Conservation (phyloP, 2,113 vertebrate species). For the Triplophysa tibetana region DNA sequence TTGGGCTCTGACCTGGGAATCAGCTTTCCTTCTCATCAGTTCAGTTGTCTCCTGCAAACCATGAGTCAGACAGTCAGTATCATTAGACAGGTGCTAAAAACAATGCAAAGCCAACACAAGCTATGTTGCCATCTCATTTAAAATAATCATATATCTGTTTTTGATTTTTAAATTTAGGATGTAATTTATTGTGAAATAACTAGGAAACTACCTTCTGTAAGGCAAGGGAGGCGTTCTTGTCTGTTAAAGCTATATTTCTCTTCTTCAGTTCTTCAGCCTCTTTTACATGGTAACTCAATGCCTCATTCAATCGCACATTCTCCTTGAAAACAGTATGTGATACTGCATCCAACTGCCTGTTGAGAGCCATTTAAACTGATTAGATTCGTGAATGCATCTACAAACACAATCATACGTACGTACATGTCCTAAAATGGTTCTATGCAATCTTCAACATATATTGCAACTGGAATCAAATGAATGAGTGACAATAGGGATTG, state of each 20-base stretch:
- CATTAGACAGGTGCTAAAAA: not conserved
- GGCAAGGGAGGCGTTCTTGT: conserved; percentile 40
- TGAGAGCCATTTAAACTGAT: not conserved
- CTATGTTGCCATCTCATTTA: too few relatives aligned
- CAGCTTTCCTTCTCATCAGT: conserved; percentile 73
- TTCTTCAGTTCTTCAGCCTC: conserved; percentile 45
- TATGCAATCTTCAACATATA: conserved; percentile 16
- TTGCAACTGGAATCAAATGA: conserved; percentile 38
- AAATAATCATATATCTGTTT: too few relatives aligned
- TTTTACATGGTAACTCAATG: conserved; percentile 49
- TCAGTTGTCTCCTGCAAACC: conserved; percentile 76
- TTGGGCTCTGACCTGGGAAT: conserved; percentile 70
- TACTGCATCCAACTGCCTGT: conserved; percentile 79
- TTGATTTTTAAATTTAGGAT: too few relatives aligned
- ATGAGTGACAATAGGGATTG: not conserved
- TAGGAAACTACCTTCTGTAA: conserved; percentile 44
- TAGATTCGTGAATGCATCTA: not conserved
- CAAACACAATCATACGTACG: conserved; percentile 42
- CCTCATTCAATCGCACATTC: conserved; percentile 52
- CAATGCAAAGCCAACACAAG: too few relatives aligned
- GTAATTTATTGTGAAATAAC: too few relatives aligned
- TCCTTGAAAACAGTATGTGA: conserved; percentile 69
- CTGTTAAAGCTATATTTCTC: conserved; percentile 33
- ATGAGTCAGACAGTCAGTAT: not conserved
- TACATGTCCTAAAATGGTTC: conserved; percentile 35